phyloP scores from a whole-genome alignment of 92 coral and sea anemone species.

The Galaxea fascicularis region DNA sequence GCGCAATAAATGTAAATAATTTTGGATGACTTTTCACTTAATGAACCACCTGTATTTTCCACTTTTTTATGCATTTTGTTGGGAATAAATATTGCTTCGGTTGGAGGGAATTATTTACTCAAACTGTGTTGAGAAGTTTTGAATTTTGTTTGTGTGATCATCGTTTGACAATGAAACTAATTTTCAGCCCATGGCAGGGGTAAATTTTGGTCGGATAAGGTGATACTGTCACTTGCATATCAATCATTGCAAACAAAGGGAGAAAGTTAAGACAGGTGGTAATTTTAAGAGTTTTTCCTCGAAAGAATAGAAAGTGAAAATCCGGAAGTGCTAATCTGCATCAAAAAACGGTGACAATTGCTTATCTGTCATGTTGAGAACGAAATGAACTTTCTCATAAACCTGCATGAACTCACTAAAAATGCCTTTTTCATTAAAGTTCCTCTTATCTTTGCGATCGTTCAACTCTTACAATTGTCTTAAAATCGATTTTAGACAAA shows the following conservation, averaged over 20 bases:
- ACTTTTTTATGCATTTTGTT: not conserved
- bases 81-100: not conserved
- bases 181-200: not conserved
- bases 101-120: not conserved
- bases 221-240: not conserved
- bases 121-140: not conserved
- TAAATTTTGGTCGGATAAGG: not conserved
- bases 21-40: not conserved
- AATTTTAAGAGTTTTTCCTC: not conserved
- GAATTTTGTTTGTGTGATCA: not conserved
- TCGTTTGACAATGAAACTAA: not conserved
- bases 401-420: too few species aligned
- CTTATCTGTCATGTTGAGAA: conserved; percentile 3
- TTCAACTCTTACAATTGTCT: not conserved
- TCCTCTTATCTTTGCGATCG: not conserved
- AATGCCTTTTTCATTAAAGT: conserved; percentile 4
- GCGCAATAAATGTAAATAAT: conserved; percentile 22
- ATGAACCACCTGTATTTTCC: not conserved
- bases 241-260: conserved; percentile 2
- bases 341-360: not conserved
- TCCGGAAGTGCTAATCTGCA: conserved; percentile 17
- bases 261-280: conserved; percentile 19
- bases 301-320: not conserved
- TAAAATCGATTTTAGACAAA: not conserved
- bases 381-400: conserved; percentile 5